Evolutionary conservation across 2,888 invertebrate species (phyloP).

Genomic region (Cantharis rufa): DNA sequence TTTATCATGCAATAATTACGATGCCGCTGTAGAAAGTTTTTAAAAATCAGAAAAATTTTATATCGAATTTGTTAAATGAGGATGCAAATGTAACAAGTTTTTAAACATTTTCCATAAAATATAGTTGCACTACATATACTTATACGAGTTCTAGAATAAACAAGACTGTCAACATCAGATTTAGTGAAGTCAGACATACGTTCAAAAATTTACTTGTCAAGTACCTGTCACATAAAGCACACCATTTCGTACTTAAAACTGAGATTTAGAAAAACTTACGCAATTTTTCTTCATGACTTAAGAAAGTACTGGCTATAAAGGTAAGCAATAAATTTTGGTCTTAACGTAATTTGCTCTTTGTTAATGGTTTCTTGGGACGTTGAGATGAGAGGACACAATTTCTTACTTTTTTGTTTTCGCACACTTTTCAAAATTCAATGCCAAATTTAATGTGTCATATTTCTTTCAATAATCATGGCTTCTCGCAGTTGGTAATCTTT

Average conservation of each 20-base stretch:
- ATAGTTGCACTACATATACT: neutral
- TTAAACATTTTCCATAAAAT: neutral
- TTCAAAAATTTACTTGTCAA: neutral
- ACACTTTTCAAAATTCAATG: conserved; percentile 2
- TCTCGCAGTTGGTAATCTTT: neutral
- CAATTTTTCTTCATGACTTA: conserved; percentile 12
- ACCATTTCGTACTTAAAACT: neutral
- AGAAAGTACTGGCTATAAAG: conserved; percentile 2
- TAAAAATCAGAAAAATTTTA: neutral
- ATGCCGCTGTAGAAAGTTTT: neutral
- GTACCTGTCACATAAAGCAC: neutral
- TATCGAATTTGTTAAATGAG: neutral
- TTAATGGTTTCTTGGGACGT: conserved; percentile 24
- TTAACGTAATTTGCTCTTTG: conserved; percentile 39
- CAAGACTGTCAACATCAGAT: neutral
- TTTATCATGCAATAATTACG: neutral
- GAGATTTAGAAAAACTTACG: conserved; percentile 8
- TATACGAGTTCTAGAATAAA: neutral
- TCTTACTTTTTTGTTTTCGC: conserved; percentile 4
- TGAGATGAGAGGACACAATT: conserved; percentile 14
- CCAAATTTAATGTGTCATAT: conserved; percentile 9
- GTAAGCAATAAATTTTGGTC: conserved; percentile 29
- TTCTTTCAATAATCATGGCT: neutral
- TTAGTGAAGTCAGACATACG: neutral
- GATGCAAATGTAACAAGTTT: neutral